These are phyloP conservation scores for Neelides folsomi DNA, from an alignment of 2,888 invertebrate species.

Conservation along the genomic window DNA sequence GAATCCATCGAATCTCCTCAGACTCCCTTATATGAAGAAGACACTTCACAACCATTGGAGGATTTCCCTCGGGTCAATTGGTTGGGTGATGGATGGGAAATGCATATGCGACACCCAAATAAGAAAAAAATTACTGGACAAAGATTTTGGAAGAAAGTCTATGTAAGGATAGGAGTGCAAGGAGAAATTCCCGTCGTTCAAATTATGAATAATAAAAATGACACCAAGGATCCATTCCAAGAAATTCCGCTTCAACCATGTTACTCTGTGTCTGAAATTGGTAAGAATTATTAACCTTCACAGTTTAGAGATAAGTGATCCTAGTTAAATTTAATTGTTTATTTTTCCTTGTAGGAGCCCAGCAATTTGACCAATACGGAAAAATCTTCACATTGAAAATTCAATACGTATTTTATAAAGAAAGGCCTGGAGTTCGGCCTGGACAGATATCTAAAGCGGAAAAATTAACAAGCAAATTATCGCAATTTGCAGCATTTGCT, in stretches of 20 bases:
- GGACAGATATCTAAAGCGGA: conserved; percentile 90
- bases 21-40: conserved; percentile 88
- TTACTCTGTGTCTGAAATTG: conserved; percentile 84
- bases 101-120: conserved; percentile 87
- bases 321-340: neutral
- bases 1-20: conserved; percentile 67
- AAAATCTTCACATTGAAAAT: conserved; percentile 97
- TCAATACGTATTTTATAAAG: conserved; percentile 96
- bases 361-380: conserved; percentile 97
- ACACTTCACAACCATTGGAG: conserved; percentile 78
- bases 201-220: conserved; percentile 64
- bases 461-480: conserved; percentile 74
- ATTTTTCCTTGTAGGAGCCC: conserved; percentile 52
- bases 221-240: conserved; percentile 77
- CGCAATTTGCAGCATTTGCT: conserved; percentile 85
- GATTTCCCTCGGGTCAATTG: conserved; percentile 71
- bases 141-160: conserved; percentile 95
- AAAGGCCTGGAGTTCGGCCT: conserved; percentile 87
- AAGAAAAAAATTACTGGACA: conserved; percentile 93
- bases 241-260: conserved; percentile 87
- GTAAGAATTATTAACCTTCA: conserved; percentile 30
- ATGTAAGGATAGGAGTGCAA: conserved; percentile 62
- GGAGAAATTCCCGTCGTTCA: conserved; percentile 75
- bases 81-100: conserved; percentile 81
- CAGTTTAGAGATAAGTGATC: too few species aligned